Conservation (phyloP, 2,797 vertebrate genomes). For the Pempheris klunzingeri region DNA sequence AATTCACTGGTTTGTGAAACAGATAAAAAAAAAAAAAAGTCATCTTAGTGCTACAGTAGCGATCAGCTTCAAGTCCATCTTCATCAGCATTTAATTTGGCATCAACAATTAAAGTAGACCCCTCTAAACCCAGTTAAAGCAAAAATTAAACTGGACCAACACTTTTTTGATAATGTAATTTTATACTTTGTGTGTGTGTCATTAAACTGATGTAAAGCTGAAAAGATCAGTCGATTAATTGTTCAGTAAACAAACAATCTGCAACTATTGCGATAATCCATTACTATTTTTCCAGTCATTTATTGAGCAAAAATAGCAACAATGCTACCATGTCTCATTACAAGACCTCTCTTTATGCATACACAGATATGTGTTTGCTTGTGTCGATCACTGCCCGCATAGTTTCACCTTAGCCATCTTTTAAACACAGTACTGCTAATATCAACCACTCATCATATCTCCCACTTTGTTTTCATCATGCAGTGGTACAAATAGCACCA, state of each 20-base stretch:
- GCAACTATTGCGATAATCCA: background rate
- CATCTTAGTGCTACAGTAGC: background rate
- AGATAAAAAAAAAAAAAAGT: constrained; percentile 13
- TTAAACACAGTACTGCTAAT: background rate
- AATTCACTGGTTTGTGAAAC: constrained; percentile 12
- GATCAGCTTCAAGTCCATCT: background rate
- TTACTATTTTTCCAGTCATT: background rate
- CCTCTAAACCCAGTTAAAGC: background rate
- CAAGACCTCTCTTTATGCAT: background rate
- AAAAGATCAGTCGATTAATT: background rate
- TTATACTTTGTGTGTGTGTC: background rate
- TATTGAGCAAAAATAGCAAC: background rate
- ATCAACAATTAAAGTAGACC: background rate
- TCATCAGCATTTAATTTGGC: background rate
- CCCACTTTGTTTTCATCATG: constrained; percentile 22
- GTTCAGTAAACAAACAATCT: rapidly evolving
- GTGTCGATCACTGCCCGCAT: background rate
- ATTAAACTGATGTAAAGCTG: background rate
- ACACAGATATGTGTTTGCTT: no score
- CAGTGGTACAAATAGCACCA: constrained; percentile 7
- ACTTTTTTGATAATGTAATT: background rate
- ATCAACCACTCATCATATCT: background rate
- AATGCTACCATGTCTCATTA: no score
- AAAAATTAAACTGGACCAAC: background rate
- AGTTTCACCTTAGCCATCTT: background rate